Percentiles rank a stretch among this genome's conserved stretches.
phyloP scores from a whole-genome alignment of 1,140 invertebrate species.

The Drosophila tani region DNA sequence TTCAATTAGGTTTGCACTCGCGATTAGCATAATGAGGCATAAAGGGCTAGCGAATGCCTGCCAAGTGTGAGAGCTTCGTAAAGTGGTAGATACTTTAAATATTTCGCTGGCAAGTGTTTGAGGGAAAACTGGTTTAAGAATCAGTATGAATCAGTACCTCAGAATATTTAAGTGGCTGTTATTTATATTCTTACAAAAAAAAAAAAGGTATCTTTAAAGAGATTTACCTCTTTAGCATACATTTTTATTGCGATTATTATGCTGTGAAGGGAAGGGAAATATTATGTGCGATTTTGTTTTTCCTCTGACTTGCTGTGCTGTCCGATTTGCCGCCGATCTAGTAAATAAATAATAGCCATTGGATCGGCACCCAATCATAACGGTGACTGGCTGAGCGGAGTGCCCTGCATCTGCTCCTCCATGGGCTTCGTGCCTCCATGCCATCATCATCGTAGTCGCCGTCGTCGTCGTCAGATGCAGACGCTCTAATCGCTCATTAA shows the following conservation, averaged over 20 bases:
- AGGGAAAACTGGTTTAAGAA: neutral
- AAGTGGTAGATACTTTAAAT: constrained; percentile 1
- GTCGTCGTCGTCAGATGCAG: constrained; percentile 21
- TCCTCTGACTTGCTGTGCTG: neutral
- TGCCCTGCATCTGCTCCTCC: constrained; percentile 4
- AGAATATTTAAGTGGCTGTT: too few species aligned
- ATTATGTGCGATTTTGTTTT: too few species aligned
- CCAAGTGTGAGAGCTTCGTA: constrained; percentile 15
- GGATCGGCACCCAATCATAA: constrained; percentile 44
- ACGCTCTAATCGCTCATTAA: constrained; percentile 79
- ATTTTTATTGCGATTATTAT: too few species aligned
- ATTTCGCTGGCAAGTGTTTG: neutral
- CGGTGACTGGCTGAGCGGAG: constrained; percentile 17
- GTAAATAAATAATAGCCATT: constrained; percentile 18
- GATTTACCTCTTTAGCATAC: too few species aligned
- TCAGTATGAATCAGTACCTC: too few species aligned
- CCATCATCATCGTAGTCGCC: constrained; percentile 39
- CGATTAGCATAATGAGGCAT: constrained; percentile 72
- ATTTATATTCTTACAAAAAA: too few species aligned
- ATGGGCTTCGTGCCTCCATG: constrained; percentile 42
- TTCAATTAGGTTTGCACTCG: constrained; percentile 69
- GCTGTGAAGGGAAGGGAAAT: neutral
- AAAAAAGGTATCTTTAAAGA: too few species aligned
- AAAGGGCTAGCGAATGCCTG: constrained; percentile 36
- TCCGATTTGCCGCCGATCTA: neutral